Conservation (phyloP, 2,888 invertebrate species). For the Lissocephala sabroskyi region DNA sequence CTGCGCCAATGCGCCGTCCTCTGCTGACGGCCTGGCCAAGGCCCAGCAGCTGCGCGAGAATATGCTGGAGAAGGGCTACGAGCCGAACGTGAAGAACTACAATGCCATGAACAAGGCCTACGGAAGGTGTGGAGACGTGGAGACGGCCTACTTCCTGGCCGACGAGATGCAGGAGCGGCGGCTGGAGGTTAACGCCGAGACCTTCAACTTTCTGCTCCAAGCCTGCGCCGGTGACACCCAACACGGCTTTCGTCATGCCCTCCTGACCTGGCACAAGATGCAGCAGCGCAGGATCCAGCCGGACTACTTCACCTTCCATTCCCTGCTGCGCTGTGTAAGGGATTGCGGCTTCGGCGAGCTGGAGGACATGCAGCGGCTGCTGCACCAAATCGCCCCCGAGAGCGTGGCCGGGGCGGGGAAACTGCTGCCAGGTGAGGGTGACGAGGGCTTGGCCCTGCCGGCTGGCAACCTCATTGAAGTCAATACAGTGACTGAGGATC, state of each 20-base stretch:
- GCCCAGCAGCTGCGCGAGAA: slow-evolving; percentile 79
- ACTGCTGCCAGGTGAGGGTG: neutral
- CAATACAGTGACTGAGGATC: slow-evolving; percentile 1
- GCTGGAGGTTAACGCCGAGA: slow-evolving; percentile 77
- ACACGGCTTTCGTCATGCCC: slow-evolving; percentile 78
- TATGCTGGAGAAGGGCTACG: slow-evolving; percentile 80
- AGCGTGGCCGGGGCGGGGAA: neutral
- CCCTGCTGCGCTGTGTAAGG: slow-evolving; percentile 83
- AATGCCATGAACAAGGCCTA: slow-evolving; percentile 94
- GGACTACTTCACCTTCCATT: slow-evolving; percentile 83
- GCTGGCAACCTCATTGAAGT: slow-evolving; percentile 6
- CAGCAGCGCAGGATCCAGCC: slow-evolving; percentile 78
- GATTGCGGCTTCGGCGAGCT: slow-evolving; percentile 86
- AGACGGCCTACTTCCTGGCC: slow-evolving; percentile 84
- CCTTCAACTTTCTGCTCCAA: slow-evolving; percentile 86
- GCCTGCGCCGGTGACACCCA: slow-evolving; percentile 86
- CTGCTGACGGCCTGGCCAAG: slow-evolving; percentile 79
- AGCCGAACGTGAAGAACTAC: slow-evolving; percentile 84
- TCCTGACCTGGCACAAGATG: slow-evolving; percentile 92
- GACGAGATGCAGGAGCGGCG: slow-evolving; percentile 86
- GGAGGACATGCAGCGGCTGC: slow-evolving; percentile 75
- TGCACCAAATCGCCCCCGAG: slow-evolving; percentile 64
- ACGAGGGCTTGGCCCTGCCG: too few relatives aligned
- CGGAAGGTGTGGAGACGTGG: slow-evolving; percentile 85
- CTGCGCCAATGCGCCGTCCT: slow-evolving; percentile 85